A percentile compares a stretch with the other conserved stretches of the same genome.
Conservation (phyloP, 1,140 invertebrate genomes). For the Drosophila repleta region DNA sequence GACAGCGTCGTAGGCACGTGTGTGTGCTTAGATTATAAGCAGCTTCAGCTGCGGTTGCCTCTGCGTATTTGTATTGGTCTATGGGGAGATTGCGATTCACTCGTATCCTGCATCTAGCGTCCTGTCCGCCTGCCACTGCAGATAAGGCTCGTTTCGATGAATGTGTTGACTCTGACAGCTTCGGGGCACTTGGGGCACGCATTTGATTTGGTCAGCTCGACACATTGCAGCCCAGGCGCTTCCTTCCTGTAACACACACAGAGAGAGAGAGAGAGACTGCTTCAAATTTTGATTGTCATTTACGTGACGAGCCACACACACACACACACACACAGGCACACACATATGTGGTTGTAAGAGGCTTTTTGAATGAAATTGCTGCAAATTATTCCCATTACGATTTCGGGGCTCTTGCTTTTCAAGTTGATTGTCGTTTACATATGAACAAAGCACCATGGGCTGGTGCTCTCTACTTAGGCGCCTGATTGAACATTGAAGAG, state of each 20-base stretch:
- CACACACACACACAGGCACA: constrained; percentile 15
- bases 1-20: constrained; percentile 22
- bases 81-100: constrained; percentile 37
- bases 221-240: constrained; percentile 31
- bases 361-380: constrained; percentile 74
- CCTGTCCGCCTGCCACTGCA: constrained; percentile 38
- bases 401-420: constrained; percentile 71
- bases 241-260: too few relatives aligned
- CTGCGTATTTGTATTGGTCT: constrained; percentile 60
- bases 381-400: constrained; percentile 82
- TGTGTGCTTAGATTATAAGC: constrained; percentile 68
- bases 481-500: constrained; percentile 53
- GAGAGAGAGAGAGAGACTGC: constrained; percentile 23
- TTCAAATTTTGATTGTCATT: constrained; percentile 80
- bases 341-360: constrained; percentile 36
- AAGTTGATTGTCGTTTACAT: constrained; percentile 82
- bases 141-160: constrained; percentile 56
- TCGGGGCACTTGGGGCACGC: constrained; percentile 64
- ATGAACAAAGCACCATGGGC: constrained; percentile 47
- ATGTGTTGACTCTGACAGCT: constrained; percentile 75
- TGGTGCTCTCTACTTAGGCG: constrained; percentile 7
- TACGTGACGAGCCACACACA: constrained; percentile 58
- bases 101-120: constrained; percentile 4
- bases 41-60: constrained; percentile 66
- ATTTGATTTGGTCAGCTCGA: constrained; percentile 70